phyloP scores from a whole-genome alignment of 2,797 vertebrate species.

The Myiotriccus ornatus region DNA sequence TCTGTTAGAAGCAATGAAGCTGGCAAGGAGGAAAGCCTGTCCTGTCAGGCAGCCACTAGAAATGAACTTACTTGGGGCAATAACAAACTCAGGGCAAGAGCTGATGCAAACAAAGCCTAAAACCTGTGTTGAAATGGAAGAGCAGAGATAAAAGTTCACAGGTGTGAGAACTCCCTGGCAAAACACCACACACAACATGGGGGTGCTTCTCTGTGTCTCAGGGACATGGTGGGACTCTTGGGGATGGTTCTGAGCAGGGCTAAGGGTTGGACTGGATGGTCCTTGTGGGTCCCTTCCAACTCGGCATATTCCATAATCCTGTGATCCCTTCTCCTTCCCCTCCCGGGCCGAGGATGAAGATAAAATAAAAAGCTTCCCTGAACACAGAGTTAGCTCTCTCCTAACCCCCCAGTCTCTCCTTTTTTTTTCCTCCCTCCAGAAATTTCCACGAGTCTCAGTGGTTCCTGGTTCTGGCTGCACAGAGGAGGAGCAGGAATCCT shows the following conservation, averaged over 20 bases:
- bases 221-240: neutral
- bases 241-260: neutral
- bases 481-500: neutral
- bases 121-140: neutral
- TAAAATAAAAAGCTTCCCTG: neutral
- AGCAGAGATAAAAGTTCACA: neutral
- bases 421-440: neutral
- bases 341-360: neutral
- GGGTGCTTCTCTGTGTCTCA: neutral
- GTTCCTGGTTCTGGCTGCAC: neutral
- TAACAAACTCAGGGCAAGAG: neutral
- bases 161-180: neutral
- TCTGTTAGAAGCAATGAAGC: neutral
- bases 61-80: neutral
- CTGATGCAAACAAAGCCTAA: neutral
- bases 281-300: neutral
- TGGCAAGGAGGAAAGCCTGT: neutral
- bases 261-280: neutral
- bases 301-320: neutral
- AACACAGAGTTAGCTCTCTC: neutral
- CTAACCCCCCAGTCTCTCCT: neutral
- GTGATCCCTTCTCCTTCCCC: neutral
- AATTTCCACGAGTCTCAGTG: neutral
- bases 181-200: neutral
- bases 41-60: constrained; percentile 1